phyloP scores from a whole-genome alignment of 2,797 vertebrate genomes.

The Peromyscus nudipes region DNA sequence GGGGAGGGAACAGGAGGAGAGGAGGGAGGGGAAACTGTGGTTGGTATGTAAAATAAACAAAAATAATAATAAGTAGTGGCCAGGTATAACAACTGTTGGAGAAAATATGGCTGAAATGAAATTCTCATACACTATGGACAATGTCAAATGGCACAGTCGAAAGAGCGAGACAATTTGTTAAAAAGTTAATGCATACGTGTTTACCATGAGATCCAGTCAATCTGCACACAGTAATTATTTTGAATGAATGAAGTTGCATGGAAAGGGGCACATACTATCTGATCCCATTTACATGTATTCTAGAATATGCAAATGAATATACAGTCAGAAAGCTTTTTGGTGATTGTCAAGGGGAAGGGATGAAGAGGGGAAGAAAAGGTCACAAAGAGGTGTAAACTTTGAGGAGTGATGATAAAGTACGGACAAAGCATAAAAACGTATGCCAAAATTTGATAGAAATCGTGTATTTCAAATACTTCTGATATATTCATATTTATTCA shows the following conservation, averaged over 20 bases:
- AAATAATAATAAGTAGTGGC: not conserved
- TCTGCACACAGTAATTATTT: not conserved
- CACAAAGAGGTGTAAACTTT: not conserved
- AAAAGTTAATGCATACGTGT: not conserved
- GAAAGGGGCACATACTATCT: not conserved
- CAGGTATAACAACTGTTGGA: not conserved
- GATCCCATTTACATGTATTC: conserved; percentile 28
- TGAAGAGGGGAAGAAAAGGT: not conserved
- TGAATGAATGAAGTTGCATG: conserved; percentile 19
- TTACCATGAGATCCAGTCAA: not conserved
- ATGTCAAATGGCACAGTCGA: not conserved
- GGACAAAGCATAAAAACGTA: not conserved
- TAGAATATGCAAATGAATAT: conserved; percentile 13
- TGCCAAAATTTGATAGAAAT: not conserved
- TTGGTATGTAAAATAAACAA: no score
- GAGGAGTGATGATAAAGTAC: not conserved
- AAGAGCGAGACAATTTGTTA: not conserved
- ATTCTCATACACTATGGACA: not conserved
- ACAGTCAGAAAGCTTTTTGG: not conserved
- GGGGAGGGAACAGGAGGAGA: no score
- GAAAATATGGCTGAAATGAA: conserved; percentile 17
- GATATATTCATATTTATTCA: not conserved
- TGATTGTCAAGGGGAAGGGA: not conserved
- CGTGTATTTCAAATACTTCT: not conserved
- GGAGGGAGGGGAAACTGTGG: no score